Base-by-base conservation (phyloP, 1,140 invertebrate genomes). In the Drosophila ercepeae region DNA sequence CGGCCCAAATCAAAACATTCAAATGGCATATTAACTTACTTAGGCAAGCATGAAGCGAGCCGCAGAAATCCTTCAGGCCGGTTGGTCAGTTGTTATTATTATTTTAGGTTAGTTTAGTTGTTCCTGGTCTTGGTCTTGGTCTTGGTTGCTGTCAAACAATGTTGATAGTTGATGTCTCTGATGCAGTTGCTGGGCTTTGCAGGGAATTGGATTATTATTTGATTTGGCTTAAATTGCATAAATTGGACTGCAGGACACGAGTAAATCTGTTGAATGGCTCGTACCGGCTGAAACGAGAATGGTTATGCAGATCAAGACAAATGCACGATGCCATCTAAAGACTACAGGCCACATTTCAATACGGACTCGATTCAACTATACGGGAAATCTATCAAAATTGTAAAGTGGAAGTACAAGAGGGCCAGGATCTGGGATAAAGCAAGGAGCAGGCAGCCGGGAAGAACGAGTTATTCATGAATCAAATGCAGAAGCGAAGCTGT, bases 21-120 rank as follows among this genome's bases (percentile, higher is more conserved):
- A 69, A 86, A 84, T 84, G 81, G 67, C 81, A 84, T 86, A 84
- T 84, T 84, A 84, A 84, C 81, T 86, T 76, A 81, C 81, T 84
- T 77, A 84, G 61, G 75, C 67, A 88, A 74, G 81, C 76, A 77
- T 55, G 59, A 76, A 42, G 39, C 59, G 7, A 32, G 45, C 49
- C 27, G 13, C 27, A 45, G 57, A 39, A 41, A 13, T 27, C 60
- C 68, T 49, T 23, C n/a, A 16, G 59, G 41, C 11, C 45, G 11
- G 42, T 63, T 71, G 63, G 25, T 49, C 60, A 72, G 58, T 74
- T 73, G 53, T 72, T 79, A 60, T 61, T 74, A 69, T 78, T 71
- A 73, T 71, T 78, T 50, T 72, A 53, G 57, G 57, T 57, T 39
- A 39, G 48, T 52, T 39, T n/a, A n/a, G n/a, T n/a, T n/a, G n/a